Conservation (phyloP, 2,113 vertebrate genomes). For the Leptobrachium ailaonicum region DNA sequence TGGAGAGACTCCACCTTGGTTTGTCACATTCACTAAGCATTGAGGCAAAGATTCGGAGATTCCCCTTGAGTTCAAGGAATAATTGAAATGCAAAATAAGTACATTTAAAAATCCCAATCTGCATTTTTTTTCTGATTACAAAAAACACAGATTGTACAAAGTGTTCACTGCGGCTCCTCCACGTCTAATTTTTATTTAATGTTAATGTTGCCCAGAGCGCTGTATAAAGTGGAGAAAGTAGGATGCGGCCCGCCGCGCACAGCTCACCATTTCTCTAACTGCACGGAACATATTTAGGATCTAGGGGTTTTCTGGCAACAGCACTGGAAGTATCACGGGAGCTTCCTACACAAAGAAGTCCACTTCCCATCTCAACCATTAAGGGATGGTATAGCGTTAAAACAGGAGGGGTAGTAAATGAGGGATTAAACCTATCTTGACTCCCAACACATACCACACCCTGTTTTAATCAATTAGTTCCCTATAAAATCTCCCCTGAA, state of each 20-base stretch:
- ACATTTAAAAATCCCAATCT: not conserved
- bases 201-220: not conserved
- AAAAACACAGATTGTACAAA: not conserved
- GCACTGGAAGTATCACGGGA: too few relatives aligned
- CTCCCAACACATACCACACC: too few relatives aligned
- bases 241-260: not conserved
- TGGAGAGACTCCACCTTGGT: too few relatives aligned
- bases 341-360: too few relatives aligned
- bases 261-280: not conserved
- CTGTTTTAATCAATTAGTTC: too few relatives aligned
- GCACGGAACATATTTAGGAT: not conserved
- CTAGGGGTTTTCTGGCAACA: too few relatives aligned
- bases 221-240: not conserved
- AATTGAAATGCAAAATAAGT: not conserved
- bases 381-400: too few relatives aligned
- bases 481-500: too few relatives aligned
- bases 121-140: not conserved
- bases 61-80: not conserved
- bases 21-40: not conserved
- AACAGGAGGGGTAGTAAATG: too few relatives aligned
- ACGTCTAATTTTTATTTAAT: conserved; percentile 5
- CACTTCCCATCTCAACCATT: too few relatives aligned
- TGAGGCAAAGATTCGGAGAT: not conserved
- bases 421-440: too few relatives aligned
- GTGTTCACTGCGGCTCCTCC: not conserved